Evolutionary conservation across 2,797 vertebrate species (phyloP).

Genomic region (Arrhamphus sclerolepis): DNA sequence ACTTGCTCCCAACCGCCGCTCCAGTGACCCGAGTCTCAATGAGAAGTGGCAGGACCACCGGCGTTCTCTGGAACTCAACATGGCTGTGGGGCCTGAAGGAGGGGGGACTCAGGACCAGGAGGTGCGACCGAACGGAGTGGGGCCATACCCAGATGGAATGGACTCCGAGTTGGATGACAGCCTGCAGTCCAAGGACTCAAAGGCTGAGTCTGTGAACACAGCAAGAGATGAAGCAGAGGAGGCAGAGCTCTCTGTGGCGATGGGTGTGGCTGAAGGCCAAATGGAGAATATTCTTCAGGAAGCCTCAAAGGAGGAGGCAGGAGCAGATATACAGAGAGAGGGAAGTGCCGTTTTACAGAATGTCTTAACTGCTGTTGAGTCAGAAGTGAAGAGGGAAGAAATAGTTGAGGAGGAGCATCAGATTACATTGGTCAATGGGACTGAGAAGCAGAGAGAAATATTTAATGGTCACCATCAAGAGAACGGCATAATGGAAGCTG

Average conservation of each 20-base stretch:
- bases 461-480: constrained; percentile 56
- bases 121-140: constrained; percentile 63
- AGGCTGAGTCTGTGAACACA: constrained; percentile 1
- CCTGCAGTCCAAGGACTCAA: constrained; percentile 54
- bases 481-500: constrained; percentile 25
- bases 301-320: constrained; percentile 88
- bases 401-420: constrained; percentile 17
- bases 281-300: constrained; percentile 97
- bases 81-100: constrained; percentile 80
- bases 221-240: constrained; percentile 55
- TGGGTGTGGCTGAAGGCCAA: constrained; percentile 89
- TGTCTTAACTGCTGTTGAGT: constrained; percentile 49
- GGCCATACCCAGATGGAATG: constrained; percentile 57
- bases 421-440: constrained; percentile 20
- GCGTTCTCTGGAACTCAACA: constrained; percentile 91
- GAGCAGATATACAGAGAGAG: constrained; percentile 54
- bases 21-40: constrained; percentile 95
- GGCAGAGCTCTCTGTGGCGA: constrained; percentile 89
- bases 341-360: constrained; percentile 16
- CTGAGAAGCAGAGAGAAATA: constrained; percentile 31
- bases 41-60: constrained; percentile 98
- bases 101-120: constrained; percentile 68
- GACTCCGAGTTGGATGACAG: constrained; percentile 69
- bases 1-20: constrained; percentile 87
- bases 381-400: constrained; percentile 34